Evolutionary conservation across 1,140 invertebrate genomes (phyloP).

Genomic region (Diabrotica virgifera): DNA sequence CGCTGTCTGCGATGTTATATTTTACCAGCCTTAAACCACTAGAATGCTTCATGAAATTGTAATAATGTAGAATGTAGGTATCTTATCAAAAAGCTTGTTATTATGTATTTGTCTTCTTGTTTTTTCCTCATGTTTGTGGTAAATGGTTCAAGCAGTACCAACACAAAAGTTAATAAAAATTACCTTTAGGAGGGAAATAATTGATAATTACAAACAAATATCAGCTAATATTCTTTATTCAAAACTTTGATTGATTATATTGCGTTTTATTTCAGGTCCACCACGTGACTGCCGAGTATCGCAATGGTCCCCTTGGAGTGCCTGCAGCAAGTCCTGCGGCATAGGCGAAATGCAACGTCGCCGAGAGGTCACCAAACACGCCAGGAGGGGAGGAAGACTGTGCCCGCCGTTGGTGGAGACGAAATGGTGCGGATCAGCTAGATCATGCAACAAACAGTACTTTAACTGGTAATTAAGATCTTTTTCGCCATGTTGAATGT

Average conservation of each 20-base stretch:
- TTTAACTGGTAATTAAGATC: constrained; percentile 48
- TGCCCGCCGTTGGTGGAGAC: constrained; percentile 81
- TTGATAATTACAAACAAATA: too few species aligned
- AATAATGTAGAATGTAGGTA: too few species aligned
- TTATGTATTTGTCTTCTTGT: too few species aligned
- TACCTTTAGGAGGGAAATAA: too few species aligned
- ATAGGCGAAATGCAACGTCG: constrained; percentile 81
- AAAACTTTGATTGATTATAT: neutral
- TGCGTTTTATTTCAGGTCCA: constrained; percentile 47
- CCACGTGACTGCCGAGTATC: constrained; percentile 79
- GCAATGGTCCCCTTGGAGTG: constrained; percentile 82
- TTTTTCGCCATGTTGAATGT: neutral
- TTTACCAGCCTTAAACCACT: too few species aligned
- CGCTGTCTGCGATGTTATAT: too few species aligned
- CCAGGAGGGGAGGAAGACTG: constrained; percentile 68
- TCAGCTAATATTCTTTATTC: neutral
- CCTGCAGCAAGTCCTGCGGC: constrained; percentile 80
- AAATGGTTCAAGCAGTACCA: too few species aligned
- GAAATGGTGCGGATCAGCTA: constrained; percentile 80
- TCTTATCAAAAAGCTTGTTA: too few species aligned
- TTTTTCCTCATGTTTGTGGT: too few species aligned
- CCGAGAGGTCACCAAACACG: constrained; percentile 70
- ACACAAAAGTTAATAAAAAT: too few species aligned
- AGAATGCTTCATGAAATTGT: too few species aligned
- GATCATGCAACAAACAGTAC: constrained; percentile 61